These are phyloP conservation scores for Corvus moneduloides DNA, from an alignment of 2,113 vertebrate species.

Conservation along the genomic window DNA sequence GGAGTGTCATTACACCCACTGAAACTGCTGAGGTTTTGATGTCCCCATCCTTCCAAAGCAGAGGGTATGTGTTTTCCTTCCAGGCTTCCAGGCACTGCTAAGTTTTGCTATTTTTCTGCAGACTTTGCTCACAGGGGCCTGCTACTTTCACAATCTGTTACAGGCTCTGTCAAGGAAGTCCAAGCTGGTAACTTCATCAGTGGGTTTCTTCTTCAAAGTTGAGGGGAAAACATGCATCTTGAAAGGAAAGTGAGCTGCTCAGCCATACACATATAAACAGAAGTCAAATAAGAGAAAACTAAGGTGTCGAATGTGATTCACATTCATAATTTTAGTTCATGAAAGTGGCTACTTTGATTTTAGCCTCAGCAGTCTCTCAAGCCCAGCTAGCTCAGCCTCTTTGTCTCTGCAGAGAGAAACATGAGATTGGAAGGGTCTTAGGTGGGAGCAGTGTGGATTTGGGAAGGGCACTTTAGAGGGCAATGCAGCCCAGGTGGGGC, in stretches of 20 bases:
- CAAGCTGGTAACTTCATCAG: not conserved
- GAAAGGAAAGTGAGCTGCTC: not conserved
- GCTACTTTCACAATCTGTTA: not conserved
- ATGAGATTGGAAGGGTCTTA: not conserved
- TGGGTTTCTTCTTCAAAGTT: not conserved
- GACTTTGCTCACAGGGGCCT: not conserved
- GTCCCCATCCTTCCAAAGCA: not conserved
- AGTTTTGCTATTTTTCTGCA: not conserved
- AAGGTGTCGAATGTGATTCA: not conserved
- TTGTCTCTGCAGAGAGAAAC: not conserved
- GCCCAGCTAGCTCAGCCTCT: not conserved
- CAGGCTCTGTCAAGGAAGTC: not conserved
- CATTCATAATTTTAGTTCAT: not conserved
- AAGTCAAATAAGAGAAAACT: not conserved
- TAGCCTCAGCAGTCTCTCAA: not conserved
- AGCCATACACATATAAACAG: not conserved
- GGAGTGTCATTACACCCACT: slow-evolving; percentile 47
- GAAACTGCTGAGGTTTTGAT: slow-evolving; percentile 26
- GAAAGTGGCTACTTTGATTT: not conserved
- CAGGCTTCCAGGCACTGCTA: not conserved
- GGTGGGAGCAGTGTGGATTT: not conserved
- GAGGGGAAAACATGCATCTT: fast-evolving
- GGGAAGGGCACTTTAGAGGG: not conserved
- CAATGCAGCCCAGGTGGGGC: not conserved
- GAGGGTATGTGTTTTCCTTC: not conserved